These are phyloP conservation scores for Chymomyza fuscimana DNA, from an alignment of 2,888 invertebrate species.

Conservation along the genomic window DNA sequence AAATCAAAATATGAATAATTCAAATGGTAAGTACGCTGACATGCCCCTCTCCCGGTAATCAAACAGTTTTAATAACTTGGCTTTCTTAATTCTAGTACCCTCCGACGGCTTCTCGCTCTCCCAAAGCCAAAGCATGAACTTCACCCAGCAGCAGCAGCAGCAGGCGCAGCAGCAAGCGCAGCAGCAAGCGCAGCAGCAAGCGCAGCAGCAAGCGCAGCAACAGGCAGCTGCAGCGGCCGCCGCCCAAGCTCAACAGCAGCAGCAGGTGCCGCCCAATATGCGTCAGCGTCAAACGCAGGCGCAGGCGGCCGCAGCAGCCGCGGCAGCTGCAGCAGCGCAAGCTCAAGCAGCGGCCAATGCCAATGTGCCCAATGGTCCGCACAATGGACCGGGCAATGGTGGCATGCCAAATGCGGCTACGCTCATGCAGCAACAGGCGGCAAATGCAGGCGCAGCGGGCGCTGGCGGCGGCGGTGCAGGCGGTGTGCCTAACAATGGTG, in stretches of 20 bases:
- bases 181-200: conserved; percentile 75
- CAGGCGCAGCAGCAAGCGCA: conserved; percentile 81
- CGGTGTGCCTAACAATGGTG: conserved; percentile 57
- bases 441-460: conserved; percentile 44
- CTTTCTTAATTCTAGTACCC: conserved; percentile 61
- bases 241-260: conserved; percentile 84
- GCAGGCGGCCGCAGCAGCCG: conserved; percentile 77
- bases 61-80: background rate
- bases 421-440: conserved; percentile 57
- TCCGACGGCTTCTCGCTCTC: conserved; percentile 85
- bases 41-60: no score
- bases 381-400: conserved; percentile 31
- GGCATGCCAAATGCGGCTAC: conserved; percentile 38
- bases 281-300: conserved; percentile 77
- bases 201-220: conserved; percentile 81
- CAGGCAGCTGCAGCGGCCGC: conserved; percentile 81
- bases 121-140: conserved; percentile 92
- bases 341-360: conserved; percentile 78
- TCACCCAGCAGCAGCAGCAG: conserved; percentile 84
- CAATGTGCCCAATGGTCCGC: conserved; percentile 55
- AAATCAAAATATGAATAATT: conserved; percentile 78
- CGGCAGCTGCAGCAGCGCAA: conserved; percentile 79
- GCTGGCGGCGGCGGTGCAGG: conserved; percentile 46
- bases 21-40: conserved; percentile 70
- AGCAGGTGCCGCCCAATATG: conserved; percentile 76